Conservation (phyloP, 2,797 vertebrate genomes). For the Chelidonichthys spinosus region DNA sequence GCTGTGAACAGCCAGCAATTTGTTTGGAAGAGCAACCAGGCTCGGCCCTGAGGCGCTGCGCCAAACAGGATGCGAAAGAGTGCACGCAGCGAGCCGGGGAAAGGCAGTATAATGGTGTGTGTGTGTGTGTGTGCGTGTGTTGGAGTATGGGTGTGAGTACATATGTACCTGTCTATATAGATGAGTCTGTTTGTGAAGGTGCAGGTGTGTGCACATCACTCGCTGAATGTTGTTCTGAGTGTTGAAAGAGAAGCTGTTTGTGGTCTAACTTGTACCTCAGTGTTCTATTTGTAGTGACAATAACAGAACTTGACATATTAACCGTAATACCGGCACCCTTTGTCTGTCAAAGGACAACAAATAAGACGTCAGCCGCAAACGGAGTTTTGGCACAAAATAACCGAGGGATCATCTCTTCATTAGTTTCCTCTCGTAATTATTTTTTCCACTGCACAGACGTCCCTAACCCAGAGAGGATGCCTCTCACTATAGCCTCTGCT, state of each 20-base stretch:
- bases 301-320: constrained; percentile 54
- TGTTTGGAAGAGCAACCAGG: constrained; percentile 83
- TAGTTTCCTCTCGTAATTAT: constrained; percentile 53
- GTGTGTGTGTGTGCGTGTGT: constrained; percentile 26
- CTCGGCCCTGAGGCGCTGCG: constrained; percentile 76
- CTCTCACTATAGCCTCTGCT: constrained; percentile 65
- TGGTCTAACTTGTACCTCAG: constrained; percentile 61
- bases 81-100: constrained; percentile 57
- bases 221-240: constrained; percentile 43
- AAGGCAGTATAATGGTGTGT: constrained; percentile 40
- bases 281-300: constrained; percentile 55
- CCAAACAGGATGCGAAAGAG: constrained; percentile 72
- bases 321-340: constrained; percentile 45
- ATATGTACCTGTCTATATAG: constrained; percentile 57
- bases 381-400: constrained; percentile 28
- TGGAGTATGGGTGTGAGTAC: constrained; percentile 25
- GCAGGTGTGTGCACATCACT: constrained; percentile 46
- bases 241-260: constrained; percentile 59
- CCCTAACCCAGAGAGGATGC: constrained; percentile 47
- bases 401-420: constrained; percentile 56
- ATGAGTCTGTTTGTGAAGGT: constrained; percentile 57
- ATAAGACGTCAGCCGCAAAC: constrained; percentile 29
- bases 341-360: constrained; percentile 51
- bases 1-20: constrained; percentile 84
- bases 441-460: constrained; percentile 47